Evolutionary conservation across 2,113 vertebrate genomes (phyloP), one percentile per base, ranked within the genome.

Genomic region (Dasypus novemcinctus): DNA sequence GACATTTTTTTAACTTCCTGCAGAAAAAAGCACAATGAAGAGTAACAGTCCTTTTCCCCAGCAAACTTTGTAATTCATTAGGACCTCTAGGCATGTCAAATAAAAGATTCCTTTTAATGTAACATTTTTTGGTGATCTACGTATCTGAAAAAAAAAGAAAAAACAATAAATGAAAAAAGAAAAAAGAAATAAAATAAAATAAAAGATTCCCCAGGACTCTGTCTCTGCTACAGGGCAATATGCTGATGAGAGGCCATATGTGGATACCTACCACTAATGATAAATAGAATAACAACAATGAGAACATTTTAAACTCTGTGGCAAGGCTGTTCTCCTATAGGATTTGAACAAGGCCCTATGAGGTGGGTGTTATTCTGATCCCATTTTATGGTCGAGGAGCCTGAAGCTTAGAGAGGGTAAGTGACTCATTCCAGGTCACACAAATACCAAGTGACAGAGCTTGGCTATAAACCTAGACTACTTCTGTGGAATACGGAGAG

Each of bases 201-300:
- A 43, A 7, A 75, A 57, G 38, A 38, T 6, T 29, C 25, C n/a
- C n/a, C 7, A 4, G 21, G 68, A 54, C 12, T 18, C 54, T 29
- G 23, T 43, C 54, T 69, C 20, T 10, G 25, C 54, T n/a, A 46
- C 36, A 13, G 29, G 20, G 7, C 14, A 1, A 74, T 8, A 14
- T 63, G 64, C 57, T 38, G 27, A 18, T 2, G 12, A 7, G 20
- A 43, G n/a, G 25, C 10, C n/a, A 4, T 4, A 0, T 0, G 1
- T 3, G 8, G 21, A 46, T 1, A 15, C 31, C 20, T 31, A 1
- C 5, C 2, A 0, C 13, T 5, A 1, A n/a, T 29, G 2, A 15
- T 52, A 9, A 27, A 6, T 25, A 3, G 18, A n/a, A 11, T 4
- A 11, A 54, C 46, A 52, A 33, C 3, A 14, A n/a, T 18, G 18